Evolutionary conservation across 2,797 vertebrate species (phyloP).

Genomic region (Typhlichthys subterraneus): DNA sequence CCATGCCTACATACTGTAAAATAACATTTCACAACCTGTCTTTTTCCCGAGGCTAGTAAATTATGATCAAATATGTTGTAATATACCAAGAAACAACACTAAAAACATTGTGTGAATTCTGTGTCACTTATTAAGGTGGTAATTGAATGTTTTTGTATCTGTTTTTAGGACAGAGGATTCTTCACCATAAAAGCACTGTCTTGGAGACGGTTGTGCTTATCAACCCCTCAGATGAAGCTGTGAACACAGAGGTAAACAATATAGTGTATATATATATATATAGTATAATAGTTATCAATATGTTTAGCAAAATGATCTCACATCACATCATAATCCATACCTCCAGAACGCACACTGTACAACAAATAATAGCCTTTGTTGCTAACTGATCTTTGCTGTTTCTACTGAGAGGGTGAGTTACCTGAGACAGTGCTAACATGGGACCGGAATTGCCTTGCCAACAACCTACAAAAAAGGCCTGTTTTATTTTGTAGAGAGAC

Average conservation of each 20-base stretch:
- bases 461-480: background rate
- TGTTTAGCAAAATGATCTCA: too few species aligned
- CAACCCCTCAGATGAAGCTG: conserved; percentile 96
- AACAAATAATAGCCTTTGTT: too few species aligned
- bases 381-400: conserved; percentile 6
- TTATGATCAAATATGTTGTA: too few species aligned
- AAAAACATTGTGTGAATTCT: too few species aligned
- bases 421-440: conserved; percentile 7
- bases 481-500: background rate
- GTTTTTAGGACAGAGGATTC: conserved; percentile 92
- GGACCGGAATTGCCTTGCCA: conserved; percentile 15
- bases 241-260: conserved; percentile 89
- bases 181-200: conserved; percentile 95
- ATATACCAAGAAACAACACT: too few species aligned
- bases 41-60: too few species aligned
- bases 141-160: conserved; percentile 13
- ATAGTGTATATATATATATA: too few species aligned
- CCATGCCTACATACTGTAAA: too few species aligned
- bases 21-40: too few species aligned
- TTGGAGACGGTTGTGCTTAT: conserved; percentile 97
- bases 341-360: too few species aligned
- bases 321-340: too few species aligned
- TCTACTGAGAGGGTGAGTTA: conserved; percentile 7
- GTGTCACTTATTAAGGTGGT: background rate
- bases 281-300: too few species aligned